phyloP scores from a whole-genome alignment of 2,113 vertebrate genomes.

The Mandrillus leucophaeus region DNA sequence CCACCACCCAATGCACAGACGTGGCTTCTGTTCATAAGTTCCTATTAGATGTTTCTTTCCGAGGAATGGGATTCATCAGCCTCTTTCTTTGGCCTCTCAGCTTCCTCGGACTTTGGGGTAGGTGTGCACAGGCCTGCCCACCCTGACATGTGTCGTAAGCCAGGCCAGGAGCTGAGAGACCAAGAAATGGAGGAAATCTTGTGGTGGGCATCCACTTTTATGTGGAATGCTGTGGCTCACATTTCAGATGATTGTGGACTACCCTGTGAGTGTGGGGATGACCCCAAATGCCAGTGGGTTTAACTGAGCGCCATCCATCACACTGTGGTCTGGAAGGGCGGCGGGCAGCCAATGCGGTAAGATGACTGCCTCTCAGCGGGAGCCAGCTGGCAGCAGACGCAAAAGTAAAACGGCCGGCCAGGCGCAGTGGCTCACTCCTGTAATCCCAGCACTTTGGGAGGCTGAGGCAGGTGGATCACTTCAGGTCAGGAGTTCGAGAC shows the following conservation, averaged over 20 bases:
- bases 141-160: background rate
- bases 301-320: background rate
- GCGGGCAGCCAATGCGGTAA: background rate
- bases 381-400: background rate
- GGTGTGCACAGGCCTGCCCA: background rate
- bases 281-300: background rate
- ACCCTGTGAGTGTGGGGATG: background rate
- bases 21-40: no score
- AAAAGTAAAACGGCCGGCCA: background rate
- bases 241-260: background rate
- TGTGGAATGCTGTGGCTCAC: background rate
- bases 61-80: no score
- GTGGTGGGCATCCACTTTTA: background rate
- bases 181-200: background rate
- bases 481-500: no score
- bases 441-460: no score
- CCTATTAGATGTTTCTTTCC: no score
- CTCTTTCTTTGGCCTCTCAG: background rate
- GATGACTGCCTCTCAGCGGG: background rate
- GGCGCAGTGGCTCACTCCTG: no score
- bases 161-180: background rate
- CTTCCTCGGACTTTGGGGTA: background rate
- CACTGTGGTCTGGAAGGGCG: background rate
- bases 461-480: no score
- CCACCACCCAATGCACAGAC: no score